These are phyloP conservation scores for Onychorhynchus coronatus DNA, from an alignment of 2,113 vertebrate genomes.

Conservation along the genomic window DNA sequence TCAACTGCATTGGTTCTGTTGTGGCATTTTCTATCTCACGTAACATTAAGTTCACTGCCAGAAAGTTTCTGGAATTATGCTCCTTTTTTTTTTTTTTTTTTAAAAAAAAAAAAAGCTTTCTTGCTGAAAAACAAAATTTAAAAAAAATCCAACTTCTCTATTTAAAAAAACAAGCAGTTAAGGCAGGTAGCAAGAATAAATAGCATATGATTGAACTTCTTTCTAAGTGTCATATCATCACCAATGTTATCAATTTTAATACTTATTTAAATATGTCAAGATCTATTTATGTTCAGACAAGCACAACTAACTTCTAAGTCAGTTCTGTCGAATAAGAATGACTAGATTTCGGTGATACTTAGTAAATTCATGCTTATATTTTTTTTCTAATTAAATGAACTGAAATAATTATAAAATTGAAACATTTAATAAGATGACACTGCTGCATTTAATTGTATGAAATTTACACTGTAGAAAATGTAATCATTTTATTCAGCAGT, in stretches of 20 bases:
- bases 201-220: conserved; percentile 57
- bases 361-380: conserved; percentile 76
- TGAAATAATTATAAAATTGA: conserved; percentile 84
- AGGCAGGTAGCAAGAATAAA: conserved; percentile 59
- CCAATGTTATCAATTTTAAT: conserved; percentile 73
- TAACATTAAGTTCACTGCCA: conserved; percentile 53
- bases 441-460: conserved; percentile 77
- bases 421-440: conserved; percentile 78
- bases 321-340: conserved; percentile 63
- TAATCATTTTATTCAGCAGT: conserved; percentile 76
- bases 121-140: conserved; percentile 8
- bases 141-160: not conserved
- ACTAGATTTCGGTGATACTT: conserved; percentile 73
- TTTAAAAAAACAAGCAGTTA: not conserved
- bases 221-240: conserved; percentile 61
- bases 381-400: conserved; percentile 80
- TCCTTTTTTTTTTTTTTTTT: not conserved
- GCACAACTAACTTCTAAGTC: conserved; percentile 76
- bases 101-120: conserved; percentile 1
- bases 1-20: conserved; percentile 45
- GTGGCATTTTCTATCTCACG: conserved; percentile 52
- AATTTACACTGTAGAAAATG: conserved; percentile 78
- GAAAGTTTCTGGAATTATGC: conserved; percentile 53
- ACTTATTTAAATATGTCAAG: conserved; percentile 78
- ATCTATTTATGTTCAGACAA: conserved; percentile 81